Conservation (phyloP, 2,113 vertebrate species). For the Amblyornis subalaris region DNA sequence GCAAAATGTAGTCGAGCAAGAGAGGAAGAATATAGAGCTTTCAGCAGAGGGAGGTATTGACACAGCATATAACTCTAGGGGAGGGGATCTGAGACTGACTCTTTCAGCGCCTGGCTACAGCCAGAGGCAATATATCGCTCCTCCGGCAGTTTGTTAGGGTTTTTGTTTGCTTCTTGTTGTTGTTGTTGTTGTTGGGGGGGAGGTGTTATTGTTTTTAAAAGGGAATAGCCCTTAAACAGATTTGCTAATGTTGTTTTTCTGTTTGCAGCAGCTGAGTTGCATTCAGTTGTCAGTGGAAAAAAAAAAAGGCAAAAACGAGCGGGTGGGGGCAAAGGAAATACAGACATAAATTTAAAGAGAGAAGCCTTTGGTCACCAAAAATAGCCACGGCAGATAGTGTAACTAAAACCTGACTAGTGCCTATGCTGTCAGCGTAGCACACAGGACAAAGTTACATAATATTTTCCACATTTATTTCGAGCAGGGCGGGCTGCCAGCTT, state of each 20-base stretch:
- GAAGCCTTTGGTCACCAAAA: conserved; percentile 37
- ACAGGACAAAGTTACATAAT: conserved; percentile 51
- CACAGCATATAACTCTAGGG: conserved; percentile 37
- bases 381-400: conserved; percentile 43
- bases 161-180: neutral
- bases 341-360: conserved; percentile 34
- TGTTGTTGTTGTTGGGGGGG: neutral
- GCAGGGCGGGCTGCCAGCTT: conserved; percentile 36
- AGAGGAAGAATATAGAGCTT: conserved; percentile 45
- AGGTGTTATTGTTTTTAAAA: neutral
- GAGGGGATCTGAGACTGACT: neutral
- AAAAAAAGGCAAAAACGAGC: neutral
- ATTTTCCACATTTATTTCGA: conserved; percentile 64
- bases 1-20: neutral
- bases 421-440: neutral
- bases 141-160: neutral
- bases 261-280: neutral
- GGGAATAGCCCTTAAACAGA: neutral
- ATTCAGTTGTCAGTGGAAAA: neutral
- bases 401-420: conserved; percentile 17
- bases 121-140: neutral
- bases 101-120: neutral
- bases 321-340: neutral
- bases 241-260: neutral
- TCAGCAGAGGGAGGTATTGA: conserved; percentile 75